Percentiles rank a stretch among this genome's conserved stretches.
Evolutionary conservation across 2,113 vertebrate species (phyloP).

Genomic region (Theropithecus gelada): DNA sequence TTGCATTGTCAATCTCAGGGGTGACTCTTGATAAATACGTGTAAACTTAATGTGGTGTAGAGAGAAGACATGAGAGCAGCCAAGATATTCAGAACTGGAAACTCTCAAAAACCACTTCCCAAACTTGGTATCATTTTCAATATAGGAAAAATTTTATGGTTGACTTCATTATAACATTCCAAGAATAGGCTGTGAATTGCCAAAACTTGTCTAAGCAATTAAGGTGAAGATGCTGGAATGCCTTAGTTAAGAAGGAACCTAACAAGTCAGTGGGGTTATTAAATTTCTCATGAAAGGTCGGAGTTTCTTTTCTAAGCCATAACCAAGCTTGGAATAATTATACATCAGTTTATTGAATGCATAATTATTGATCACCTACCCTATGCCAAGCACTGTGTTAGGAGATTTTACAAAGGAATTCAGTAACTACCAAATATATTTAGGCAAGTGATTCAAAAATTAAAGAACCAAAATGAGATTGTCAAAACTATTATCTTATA

Average conservation of each 20-base stretch:
- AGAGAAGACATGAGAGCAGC: not conserved
- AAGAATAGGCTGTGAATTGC: not conserved
- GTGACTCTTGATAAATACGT: not conserved
- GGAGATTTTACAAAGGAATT: constrained; percentile 41
- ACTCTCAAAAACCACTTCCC: constrained; percentile 7
- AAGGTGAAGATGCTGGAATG: not conserved
- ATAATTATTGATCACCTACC: not conserved
- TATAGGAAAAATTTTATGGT: not conserved
- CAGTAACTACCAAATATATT: not conserved
- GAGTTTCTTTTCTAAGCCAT: not conserved
- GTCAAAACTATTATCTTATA: not conserved
- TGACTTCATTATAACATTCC: not conserved
- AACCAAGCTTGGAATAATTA: not conserved
- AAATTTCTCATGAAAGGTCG: not conserved
- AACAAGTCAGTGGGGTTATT: not conserved
- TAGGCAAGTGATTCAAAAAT: constrained; percentile 9
- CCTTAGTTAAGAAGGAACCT: not conserved
- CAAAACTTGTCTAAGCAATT: not conserved
- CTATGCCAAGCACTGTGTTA: not conserved
- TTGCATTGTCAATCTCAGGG: not conserved
- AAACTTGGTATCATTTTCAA: not conserved
- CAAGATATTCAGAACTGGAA: not conserved
- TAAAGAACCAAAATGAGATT: not conserved
- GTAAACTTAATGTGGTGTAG: not conserved
- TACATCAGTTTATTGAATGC: not conserved